These are phyloP conservation scores for Digitonthophagus gazella DNA, from an alignment of 2,888 invertebrate species.

Conservation along the genomic window DNA sequence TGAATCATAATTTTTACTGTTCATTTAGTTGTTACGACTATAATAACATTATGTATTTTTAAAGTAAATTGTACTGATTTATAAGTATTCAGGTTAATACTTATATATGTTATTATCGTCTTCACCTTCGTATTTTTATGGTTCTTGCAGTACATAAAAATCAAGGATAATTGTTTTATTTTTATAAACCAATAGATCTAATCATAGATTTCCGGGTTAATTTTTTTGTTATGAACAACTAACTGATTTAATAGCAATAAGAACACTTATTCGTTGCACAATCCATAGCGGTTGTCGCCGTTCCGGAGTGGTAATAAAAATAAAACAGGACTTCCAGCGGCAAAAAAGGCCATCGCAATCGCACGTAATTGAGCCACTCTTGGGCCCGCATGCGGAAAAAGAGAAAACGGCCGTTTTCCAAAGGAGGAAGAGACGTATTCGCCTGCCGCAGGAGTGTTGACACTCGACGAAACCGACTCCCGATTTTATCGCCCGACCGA, in stretches of 20 bases:
- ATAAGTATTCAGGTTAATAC: too few species aligned
- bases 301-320: neutral
- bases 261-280: neutral
- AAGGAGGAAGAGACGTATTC: neutral
- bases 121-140: too few species aligned
- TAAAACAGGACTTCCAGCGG: neutral
- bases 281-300: neutral
- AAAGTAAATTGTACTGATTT: too few species aligned
- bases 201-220: neutral
- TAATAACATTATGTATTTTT: too few species aligned
- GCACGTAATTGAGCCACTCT: neutral
- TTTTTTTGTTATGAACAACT: neutral
- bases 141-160: too few species aligned
- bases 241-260: neutral
- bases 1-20: too few species aligned
- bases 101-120: too few species aligned
- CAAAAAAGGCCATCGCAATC: neutral
- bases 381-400: neutral
- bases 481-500: neutral
- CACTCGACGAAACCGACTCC: neutral
- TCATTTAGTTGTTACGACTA: too few species aligned
- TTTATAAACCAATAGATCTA: too few species aligned
- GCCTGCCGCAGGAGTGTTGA: neutral
- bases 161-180: too few species aligned
- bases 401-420: neutral